Evolutionary conservation across 2,797 vertebrate genomes (phyloP), one percentile per base, ranked within the genome.

Genomic region (Micromesistius poutassou): DNA sequence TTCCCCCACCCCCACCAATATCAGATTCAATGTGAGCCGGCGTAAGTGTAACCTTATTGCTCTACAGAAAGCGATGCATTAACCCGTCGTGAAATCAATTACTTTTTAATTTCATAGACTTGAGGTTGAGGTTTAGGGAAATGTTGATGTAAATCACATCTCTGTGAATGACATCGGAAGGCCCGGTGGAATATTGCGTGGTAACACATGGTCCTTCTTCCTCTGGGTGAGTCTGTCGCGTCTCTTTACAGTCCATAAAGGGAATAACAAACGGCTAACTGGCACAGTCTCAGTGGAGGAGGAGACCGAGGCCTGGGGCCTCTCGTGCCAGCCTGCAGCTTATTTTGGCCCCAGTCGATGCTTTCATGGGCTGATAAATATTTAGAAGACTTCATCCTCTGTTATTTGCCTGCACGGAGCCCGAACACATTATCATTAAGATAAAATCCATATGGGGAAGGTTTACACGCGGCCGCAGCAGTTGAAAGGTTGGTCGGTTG

Each of bases 301-400:
- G 78, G 42, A 87, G 78, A 16, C 14, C 4, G 46, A 50, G 13
- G 14, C 5, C 46, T 72, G 75, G 74, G 73, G 72, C 75, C 66
- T 19, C 75, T 79, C 74, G 38, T 79, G 76, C 78, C 16, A 42
- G 38, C 74, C 80, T 82, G 14, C 50, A 50, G 87, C 84, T 90
- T 88, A 79, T 84, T 86, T 90, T 91, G 86, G 86, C 83, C 72
- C 74, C 40, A 50, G 74, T 19, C 72, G 46, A 72, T 76, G 78
- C 81, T 81, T 82, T 82, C 78, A 84, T 79, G 1, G 74, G 80
- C 71, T 70, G 76, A 81, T 89, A 82, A 86, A 86, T 89, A 88
- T 89, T 88, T 82, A 83, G 76, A 86, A 31, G 38, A 81, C 73
- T 86, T 84, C 19, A 79, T 88, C 78, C 50, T 87, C 78, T 86